Evolutionary conservation across 92 coral and sea anemone species (phyloP).

Genomic region (Porites evermanni): DNA sequence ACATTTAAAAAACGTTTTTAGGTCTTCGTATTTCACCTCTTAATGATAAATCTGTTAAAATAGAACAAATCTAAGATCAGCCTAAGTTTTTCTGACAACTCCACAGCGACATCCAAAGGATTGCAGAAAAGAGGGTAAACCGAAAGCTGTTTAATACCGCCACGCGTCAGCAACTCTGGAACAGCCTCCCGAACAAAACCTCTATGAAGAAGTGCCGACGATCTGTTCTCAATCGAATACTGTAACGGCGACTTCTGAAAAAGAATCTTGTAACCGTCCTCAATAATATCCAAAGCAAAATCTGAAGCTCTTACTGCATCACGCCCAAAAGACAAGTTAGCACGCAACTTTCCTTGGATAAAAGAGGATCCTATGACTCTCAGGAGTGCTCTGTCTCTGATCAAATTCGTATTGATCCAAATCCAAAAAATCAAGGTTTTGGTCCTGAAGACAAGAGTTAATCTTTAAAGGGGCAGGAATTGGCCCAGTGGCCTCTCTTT

Average conservation of each 20-base stretch:
- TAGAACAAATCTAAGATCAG: conserved; percentile 67
- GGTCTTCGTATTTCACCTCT: conserved; percentile 69
- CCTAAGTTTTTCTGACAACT: conserved; percentile 61
- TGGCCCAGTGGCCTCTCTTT: conserved; percentile 38
- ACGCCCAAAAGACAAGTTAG: conserved; percentile 52
- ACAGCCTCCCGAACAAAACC: conserved; percentile 60
- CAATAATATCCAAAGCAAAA: conserved; percentile 56
- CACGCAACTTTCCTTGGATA: conserved; percentile 30
- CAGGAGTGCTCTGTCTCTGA: neutral
- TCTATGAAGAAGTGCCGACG: conserved; percentile 39
- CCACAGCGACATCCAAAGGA: conserved; percentile 67
- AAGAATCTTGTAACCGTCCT: conserved; percentile 59
- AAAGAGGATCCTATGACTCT: neutral
- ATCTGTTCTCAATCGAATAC: conserved; percentile 56
- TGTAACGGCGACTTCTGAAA: conserved; percentile 41
- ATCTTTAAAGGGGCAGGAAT: conserved; percentile 11
- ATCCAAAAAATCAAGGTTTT: neutral
- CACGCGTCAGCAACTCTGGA: conserved; percentile 45
- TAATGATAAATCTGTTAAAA: conserved; percentile 45
- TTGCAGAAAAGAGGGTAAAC: conserved; percentile 53
- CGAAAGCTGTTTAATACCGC: conserved; percentile 47
- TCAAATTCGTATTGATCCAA: conserved; percentile 19
- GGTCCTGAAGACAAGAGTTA: conserved; percentile 18
- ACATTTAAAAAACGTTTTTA: conserved; percentile 68
- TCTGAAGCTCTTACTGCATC: conserved; percentile 47